Evolutionary conservation across 1,140 invertebrate genomes (phyloP), one percentile per base, ranked within the genome.

Genomic region (Notospermus geniculatus): DNA sequence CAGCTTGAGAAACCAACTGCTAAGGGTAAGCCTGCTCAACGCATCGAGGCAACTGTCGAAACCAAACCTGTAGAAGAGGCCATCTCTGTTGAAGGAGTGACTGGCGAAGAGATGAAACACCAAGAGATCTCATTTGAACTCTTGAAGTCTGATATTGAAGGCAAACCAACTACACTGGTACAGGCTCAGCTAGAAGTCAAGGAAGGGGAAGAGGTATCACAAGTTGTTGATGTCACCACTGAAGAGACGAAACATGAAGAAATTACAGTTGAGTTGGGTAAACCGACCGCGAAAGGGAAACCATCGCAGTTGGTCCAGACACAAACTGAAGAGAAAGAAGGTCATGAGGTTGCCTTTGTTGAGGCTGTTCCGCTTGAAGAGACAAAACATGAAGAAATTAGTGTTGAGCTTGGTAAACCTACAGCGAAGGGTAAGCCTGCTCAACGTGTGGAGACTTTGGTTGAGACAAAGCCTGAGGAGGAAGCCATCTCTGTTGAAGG

Each of bases 31-130:
- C 52, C 29, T 41, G 29, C 30, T 57, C 19, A 29, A 29, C 52
- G 32, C 17, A n/a, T 50, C 46, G 9, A 50, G 46, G 46, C 46
- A 23, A 23, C 25, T 9, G n/a, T n/a, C 25, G 46, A 50, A 50
- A n/a, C 64, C 5, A 53, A 62, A 59, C 69, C 72, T 54, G 41
- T 59, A 28, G 56, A 56, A 17, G 64, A 70, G 36, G 59, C 62
- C 23, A 58, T 67, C 19, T 65, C 41, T 46, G 55, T 72, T 17
- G 25, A 66, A 45, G 66, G 66, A 53, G 63, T 73, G 25, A 30
- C 59, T 53, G 60, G 59, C 25, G 52, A 52, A 56, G 53, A 30
- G 41, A 58, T 25, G 25, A 22, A 45, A 23, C 36, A 39, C 9
- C 22, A 55, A 23, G 52, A 61, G 54, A 45, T 39, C 13, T 17